Percentiles rank a stretch among this genome's conserved stretches.
phyloP scores from a whole-genome alignment of 2,797 vertebrate species.

The Parotocinclus haroldoi region DNA sequence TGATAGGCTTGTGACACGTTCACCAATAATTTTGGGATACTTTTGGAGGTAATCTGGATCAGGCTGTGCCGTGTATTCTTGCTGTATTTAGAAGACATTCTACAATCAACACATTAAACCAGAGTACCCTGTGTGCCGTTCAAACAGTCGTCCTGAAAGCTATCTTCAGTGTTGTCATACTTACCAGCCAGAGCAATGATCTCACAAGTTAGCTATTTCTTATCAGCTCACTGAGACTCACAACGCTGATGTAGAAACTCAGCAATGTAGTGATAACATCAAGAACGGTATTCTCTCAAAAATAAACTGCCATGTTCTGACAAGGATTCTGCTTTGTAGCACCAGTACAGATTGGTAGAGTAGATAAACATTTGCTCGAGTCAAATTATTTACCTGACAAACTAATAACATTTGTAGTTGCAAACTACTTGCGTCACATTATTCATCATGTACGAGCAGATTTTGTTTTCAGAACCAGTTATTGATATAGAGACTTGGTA shows the following conservation, averaged over 20 bases:
- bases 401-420: too few relatives aligned
- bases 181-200: conserved; percentile 62
- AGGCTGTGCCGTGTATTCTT: background rate
- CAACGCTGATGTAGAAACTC: conserved; percentile 10
- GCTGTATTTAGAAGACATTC: background rate
- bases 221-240: conserved; percentile 27
- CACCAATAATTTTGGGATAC: background rate
- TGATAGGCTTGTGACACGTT: background rate
- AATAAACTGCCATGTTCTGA: background rate
- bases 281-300: background rate
- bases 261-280: conserved; percentile 18
- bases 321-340: background rate
- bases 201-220: conserved; percentile 44
- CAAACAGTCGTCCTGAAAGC: background rate
- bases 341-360: background rate
- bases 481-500: too few relatives aligned
- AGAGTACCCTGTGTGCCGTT: background rate
- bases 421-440: too few relatives aligned
- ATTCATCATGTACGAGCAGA: too few relatives aligned
- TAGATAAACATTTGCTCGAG: too few relatives aligned
- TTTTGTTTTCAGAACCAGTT: too few relatives aligned
- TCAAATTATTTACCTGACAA: too few relatives aligned
- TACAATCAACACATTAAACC: conserved; percentile 9
- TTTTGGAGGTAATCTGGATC: background rate
- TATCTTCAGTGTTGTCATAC: conserved; percentile 41